These are phyloP conservation scores for Dasyprocta punctata DNA, from an alignment of 2,113 vertebrate genomes.

Conservation along the genomic window DNA sequence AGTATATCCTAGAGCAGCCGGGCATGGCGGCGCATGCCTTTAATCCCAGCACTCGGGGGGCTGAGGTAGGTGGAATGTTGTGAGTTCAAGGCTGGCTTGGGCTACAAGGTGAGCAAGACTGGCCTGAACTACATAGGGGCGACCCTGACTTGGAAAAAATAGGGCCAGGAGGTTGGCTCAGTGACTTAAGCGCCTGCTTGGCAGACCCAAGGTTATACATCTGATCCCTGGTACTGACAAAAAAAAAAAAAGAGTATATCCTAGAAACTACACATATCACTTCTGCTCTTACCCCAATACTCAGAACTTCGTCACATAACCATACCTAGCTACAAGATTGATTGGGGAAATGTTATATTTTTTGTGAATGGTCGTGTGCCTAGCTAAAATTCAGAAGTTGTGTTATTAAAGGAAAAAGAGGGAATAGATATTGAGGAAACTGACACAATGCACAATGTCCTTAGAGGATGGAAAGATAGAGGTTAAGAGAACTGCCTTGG, in stretches of 20 bases:
- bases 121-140: no score
- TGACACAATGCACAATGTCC: background rate
- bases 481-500: background rate
- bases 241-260: background rate
- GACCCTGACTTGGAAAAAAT: no score
- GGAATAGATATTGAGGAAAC: background rate
- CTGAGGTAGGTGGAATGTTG: no score
- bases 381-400: background rate
- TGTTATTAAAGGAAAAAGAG: background rate
- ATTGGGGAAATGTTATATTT: conserved; percentile 22
- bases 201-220: no score
- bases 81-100: no score
- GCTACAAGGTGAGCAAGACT: no score
- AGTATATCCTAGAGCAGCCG: background rate
- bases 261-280: background rate
- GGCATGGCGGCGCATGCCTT: no score
- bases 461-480: background rate
- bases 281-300: background rate
- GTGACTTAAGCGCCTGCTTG: no score
- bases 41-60: no score
- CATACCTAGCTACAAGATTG: background rate
- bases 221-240: no score
- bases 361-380: background rate
- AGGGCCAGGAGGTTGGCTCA: no score
- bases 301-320: background rate